Evolutionary conservation across 2,888 invertebrate species (phyloP).

Genomic region (Salpingus planirostris): DNA sequence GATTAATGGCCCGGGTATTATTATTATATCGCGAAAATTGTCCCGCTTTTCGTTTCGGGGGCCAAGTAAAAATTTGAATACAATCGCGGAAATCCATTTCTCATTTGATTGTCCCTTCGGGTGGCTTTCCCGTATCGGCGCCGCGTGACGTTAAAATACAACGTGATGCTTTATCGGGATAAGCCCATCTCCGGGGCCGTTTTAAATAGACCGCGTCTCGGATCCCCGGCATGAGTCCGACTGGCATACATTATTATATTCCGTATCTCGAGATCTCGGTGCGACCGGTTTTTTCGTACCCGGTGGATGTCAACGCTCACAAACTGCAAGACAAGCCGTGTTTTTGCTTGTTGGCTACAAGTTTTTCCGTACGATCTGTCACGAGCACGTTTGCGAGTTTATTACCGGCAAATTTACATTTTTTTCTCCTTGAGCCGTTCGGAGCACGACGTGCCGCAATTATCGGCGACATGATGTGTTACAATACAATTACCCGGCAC

Average conservation of each 20-base stretch:
- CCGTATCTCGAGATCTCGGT: conserved; percentile 29
- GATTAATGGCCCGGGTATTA: too few species aligned
- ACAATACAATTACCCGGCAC: too few species aligned
- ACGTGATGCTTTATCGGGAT: conserved; percentile 32
- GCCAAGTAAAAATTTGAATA: conserved; percentile 36
- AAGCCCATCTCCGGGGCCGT: conserved; percentile 32
- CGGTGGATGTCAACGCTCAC: conserved; percentile 21
- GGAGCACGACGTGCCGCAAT: too few species aligned
- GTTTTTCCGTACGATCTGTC: conserved; percentile 34
- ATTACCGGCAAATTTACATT: conserved; percentile 23
- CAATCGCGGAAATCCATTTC: conserved; percentile 31
- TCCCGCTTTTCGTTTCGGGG: too few species aligned
- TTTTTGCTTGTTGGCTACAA: conserved; percentile 35
- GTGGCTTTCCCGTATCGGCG: conserved; percentile 16
- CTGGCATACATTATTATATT: conserved; percentile 34
- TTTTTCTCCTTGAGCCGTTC: conserved; percentile 11
- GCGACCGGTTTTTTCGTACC: conserved; percentile 26
- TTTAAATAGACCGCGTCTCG: conserved; percentile 32
- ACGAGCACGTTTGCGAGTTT: conserved; percentile 30
- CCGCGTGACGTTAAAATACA: conserved; percentile 32
- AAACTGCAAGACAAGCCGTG: conserved; percentile 24
- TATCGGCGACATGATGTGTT: too few species aligned
- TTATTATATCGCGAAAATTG: too few species aligned
- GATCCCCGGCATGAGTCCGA: conserved; percentile 24
- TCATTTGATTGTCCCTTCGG: conserved; percentile 21